Conservation (phyloP, 2,797 vertebrate genomes). For the Platyrinchus mystaceus region DNA sequence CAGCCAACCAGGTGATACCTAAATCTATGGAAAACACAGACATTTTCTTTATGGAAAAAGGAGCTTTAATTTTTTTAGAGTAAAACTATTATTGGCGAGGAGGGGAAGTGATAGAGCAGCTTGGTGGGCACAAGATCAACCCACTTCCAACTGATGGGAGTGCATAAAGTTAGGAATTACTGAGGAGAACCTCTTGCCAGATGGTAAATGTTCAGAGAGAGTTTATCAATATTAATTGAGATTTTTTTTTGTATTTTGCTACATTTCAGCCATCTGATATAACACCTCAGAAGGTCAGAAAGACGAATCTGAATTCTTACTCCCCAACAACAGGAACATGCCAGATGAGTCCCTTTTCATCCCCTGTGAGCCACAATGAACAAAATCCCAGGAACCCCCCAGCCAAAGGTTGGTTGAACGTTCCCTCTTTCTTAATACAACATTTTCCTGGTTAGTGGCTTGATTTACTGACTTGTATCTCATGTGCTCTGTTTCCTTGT, state of each 20-base stretch:
- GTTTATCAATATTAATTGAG: background rate
- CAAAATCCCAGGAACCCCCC: background rate
- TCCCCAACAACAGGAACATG: constrained; percentile 76
- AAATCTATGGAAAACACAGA: background rate
- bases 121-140: background rate
- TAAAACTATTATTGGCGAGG: background rate
- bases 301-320: constrained; percentile 4
- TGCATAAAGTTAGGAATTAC: background rate
- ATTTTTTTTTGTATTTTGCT: constrained; percentile 6
- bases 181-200: background rate
- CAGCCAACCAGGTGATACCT: background rate
- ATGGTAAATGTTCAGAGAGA: background rate
- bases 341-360: constrained; percentile 60
- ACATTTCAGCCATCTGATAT: background rate
- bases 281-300: background rate
- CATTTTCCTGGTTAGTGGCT: constrained; percentile 45
- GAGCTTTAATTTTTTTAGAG: background rate
- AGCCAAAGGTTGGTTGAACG: constrained; percentile 69
- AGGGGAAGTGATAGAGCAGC: too few species aligned
- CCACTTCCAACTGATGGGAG: background rate
- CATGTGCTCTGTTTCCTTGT: background rate
- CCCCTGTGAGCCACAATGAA: constrained; percentile 15
- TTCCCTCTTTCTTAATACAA: background rate
- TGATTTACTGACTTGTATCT: constrained; percentile 28
- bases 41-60: background rate